phyloP scores from a whole-genome alignment of 2,888 invertebrate species.

The Lepeophtheirus nordmannii region DNA sequence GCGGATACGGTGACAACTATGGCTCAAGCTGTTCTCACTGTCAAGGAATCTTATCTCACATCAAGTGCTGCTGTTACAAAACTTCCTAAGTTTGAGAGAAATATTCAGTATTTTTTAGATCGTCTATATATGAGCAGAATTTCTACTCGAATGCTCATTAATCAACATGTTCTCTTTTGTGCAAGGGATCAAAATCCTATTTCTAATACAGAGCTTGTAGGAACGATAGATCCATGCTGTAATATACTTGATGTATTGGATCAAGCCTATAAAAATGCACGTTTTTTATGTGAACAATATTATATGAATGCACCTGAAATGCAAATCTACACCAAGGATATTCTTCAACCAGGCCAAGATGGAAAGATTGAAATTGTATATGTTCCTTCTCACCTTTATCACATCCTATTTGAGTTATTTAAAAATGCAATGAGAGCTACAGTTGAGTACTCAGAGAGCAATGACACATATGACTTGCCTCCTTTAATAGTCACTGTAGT shows the following conservation, averaged over 20 bases:
- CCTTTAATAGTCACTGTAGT: conserved; percentile 69
- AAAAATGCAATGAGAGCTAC: conserved; percentile 37
- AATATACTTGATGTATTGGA: conserved; percentile 72
- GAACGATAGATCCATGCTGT: conserved; percentile 91
- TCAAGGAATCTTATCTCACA: conserved; percentile 50
- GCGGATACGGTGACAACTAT: conserved; percentile 94
- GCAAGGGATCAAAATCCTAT: background rate
- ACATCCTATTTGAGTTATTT: conserved; percentile 20
- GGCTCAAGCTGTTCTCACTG: conserved; percentile 90
- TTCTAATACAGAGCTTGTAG: conserved; percentile 42
- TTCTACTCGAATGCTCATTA: conserved; percentile 95
- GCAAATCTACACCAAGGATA: conserved; percentile 39
- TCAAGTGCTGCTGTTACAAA: conserved; percentile 42
- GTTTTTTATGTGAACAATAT: conserved; percentile 94
- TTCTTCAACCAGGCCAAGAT: background rate
- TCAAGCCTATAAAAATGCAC: conserved; percentile 93
- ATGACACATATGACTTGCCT: conserved; percentile 49
- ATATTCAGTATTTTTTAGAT: conserved; percentile 95
- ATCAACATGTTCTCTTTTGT: conserved; percentile 59
- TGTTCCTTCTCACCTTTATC: conserved; percentile 20
- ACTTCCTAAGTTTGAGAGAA: conserved; percentile 59
- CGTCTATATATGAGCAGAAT: conserved; percentile 97
- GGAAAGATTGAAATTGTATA: conserved; percentile 38
- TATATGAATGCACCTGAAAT: conserved; percentile 84
- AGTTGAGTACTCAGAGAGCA: conserved; percentile 63